These are phyloP conservation scores for Saccostrea glomerata DNA, from an alignment of 1,140 invertebrate genomes.

Conservation along the genomic window DNA sequence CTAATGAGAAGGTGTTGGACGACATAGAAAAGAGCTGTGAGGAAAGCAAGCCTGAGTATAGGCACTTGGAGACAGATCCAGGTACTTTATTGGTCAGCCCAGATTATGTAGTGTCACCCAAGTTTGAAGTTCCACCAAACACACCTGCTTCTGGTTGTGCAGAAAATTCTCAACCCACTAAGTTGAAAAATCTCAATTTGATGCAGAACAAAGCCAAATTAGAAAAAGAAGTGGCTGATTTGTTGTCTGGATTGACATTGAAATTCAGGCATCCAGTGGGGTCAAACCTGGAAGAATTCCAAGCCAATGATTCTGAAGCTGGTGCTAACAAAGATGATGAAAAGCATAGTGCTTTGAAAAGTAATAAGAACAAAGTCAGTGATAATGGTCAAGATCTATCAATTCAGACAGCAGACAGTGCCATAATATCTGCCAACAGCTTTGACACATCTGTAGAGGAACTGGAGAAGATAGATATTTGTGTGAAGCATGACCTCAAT, in stretches of 20 bases:
- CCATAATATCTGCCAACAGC: background rate
- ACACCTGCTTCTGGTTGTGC: conserved; percentile 2
- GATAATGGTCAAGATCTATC: background rate
- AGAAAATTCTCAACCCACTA: background rate
- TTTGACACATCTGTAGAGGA: background rate
- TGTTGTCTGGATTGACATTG: conserved; percentile 10
- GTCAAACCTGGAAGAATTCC: background rate
- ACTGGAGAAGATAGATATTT: background rate
- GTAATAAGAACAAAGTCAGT: background rate
- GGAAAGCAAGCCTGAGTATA: background rate
- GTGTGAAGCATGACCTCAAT: background rate
- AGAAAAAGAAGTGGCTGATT: conserved; percentile 24
- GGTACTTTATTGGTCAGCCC: background rate
- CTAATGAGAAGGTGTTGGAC: background rate
- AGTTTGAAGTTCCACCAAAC: conserved; percentile 27
- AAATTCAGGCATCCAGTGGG: background rate
- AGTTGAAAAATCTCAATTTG: background rate
- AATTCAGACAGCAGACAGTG: conserved; percentile 6
- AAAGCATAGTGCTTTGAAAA: background rate
- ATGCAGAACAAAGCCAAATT: conserved; percentile 8
- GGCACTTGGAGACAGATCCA: background rate
- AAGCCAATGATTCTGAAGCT: background rate
- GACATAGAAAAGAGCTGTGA: background rate
- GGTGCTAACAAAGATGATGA: background rate
- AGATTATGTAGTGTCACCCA: background rate